Evolutionary conservation across 2,113 vertebrate genomes (phyloP), one percentile per base, ranked within the genome.

Genomic region (Nansenia antarctica): DNA sequence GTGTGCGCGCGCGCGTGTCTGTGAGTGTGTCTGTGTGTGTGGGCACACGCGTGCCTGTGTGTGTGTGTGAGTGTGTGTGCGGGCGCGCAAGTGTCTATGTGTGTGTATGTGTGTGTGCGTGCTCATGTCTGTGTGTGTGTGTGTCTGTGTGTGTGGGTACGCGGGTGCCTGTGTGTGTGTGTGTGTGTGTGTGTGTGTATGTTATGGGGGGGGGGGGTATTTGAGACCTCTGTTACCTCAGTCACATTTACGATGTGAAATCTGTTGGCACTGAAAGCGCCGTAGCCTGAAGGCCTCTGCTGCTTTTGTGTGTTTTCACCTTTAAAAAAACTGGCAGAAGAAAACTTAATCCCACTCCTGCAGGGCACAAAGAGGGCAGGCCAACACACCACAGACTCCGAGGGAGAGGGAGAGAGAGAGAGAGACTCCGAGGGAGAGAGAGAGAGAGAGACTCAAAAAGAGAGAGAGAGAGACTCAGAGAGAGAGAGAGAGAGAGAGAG

Each of bases 291-390:
- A 63, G 65, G 75, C 45, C 24, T 24, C 70, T 58, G n/a, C 8
- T 32, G 53, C 65, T 15, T 66, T 72, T 34, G 54, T 65, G 55
- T 42, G 53, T 66, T 65, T 76, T 70, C 37, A 77, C 47, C 52
- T 80, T 69, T 31, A 67, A 57, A 70, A 70, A 66, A 60, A 60
- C 53, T 53, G 42, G 53, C 65, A 60, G 68, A 30, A 69, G 70
- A 71, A 63, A 80, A 74, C 59, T 57, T 74, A 74, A 74, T 69
- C 65, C 53, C 30, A 31, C 57, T 47, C 34, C 66, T 49, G 26
- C 20, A 35, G 58, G 71, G 45, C 45, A 39, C 20, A 67, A 27
- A 6, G 37, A 55, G 61, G 53, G 20, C 37, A 58, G 26, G 32
- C 37, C 42, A 39, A 39, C 37, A 3, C 11, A 14, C 22, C 15